Conservation (phyloP, 2,113 vertebrate genomes). For the Thalassoma bifasciatum region DNA sequence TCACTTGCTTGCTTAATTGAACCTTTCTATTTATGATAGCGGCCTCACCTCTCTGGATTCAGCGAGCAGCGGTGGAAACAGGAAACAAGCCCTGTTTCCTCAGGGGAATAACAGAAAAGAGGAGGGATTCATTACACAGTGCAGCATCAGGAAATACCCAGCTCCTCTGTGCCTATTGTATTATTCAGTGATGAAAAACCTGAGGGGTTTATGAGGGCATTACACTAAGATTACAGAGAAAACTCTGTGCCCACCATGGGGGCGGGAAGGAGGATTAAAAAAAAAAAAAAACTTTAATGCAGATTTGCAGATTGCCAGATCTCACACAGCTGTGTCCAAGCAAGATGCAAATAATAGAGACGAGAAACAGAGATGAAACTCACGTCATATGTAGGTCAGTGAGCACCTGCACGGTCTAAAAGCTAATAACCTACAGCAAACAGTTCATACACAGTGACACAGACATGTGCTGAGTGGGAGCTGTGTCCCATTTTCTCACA, state of each 20-base stretch:
- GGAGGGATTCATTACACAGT: constrained; percentile 59
- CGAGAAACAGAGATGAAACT: constrained; percentile 7
- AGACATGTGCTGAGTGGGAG: background rate
- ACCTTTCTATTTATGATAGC: constrained; percentile 75
- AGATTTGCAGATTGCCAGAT: constrained; percentile 72
- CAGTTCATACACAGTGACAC: background rate
- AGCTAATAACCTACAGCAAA: constrained; percentile 54
- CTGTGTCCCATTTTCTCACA: constrained; percentile 1
- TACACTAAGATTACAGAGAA: constrained; percentile 79
- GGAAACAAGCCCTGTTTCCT: constrained; percentile 49
- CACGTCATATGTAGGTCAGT: constrained; percentile 66
- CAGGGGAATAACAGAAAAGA: constrained; percentile 47
- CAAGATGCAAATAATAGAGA: constrained; percentile 36
- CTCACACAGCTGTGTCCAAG: constrained; percentile 69
- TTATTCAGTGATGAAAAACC: constrained; percentile 75
- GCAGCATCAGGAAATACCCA: constrained; percentile 50
- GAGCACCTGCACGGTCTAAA: constrained; percentile 69
- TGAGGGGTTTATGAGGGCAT: constrained; percentile 71
- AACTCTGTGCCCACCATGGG: constrained; percentile 54
- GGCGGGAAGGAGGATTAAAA: constrained; percentile 74
- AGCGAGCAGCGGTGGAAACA: constrained; percentile 18
- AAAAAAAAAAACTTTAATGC: constrained; percentile 51
- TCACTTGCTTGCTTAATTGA: constrained; percentile 73
- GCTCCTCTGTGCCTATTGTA: constrained; percentile 62
- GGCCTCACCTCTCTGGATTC: constrained; percentile 62